A percentile compares a stretch with the other conserved stretches of the same genome.
phyloP scores from a whole-genome alignment of 1,140 invertebrate species.

The Pseudomyrmex concolor region DNA sequence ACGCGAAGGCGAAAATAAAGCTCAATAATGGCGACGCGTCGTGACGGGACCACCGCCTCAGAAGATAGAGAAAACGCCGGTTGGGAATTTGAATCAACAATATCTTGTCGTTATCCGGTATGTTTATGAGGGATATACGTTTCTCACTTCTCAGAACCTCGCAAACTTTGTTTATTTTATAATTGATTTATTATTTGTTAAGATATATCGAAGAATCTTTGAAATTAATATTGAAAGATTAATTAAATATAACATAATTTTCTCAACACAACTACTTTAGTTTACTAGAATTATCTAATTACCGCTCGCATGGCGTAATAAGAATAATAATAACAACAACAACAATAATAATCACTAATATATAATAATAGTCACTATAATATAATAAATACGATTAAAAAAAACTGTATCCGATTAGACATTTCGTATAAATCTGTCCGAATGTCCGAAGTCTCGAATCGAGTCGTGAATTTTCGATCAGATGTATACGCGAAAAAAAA shows the following conservation, averaged over 20 bases:
- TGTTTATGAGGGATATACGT: conserved; percentile 15
- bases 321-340: neutral
- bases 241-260: neutral
- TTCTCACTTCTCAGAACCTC: neutral
- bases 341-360: too few species aligned
- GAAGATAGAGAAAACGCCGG: conserved; percentile 30
- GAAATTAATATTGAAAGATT: neutral
- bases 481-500: conserved; percentile 23
- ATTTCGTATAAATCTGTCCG: conserved; percentile 6
- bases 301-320: neutral
- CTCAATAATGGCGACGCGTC: conserved; percentile 79
- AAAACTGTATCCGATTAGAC: conserved; percentile 4
- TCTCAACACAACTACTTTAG: neutral
- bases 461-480: conserved; percentile 2
- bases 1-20: conserved; percentile 76
- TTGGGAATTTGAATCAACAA: conserved; percentile 48
- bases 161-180: neutral
- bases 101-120: conserved; percentile 36
- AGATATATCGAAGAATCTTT: neutral
- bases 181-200: neutral
- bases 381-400: neutral
- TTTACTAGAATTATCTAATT: neutral
- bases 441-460: neutral
- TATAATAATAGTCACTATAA: too few species aligned
- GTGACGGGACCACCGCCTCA: conserved; percentile 65